phyloP scores from a whole-genome alignment of 1,140 invertebrate genomes.

The Mya arenaria region DNA sequence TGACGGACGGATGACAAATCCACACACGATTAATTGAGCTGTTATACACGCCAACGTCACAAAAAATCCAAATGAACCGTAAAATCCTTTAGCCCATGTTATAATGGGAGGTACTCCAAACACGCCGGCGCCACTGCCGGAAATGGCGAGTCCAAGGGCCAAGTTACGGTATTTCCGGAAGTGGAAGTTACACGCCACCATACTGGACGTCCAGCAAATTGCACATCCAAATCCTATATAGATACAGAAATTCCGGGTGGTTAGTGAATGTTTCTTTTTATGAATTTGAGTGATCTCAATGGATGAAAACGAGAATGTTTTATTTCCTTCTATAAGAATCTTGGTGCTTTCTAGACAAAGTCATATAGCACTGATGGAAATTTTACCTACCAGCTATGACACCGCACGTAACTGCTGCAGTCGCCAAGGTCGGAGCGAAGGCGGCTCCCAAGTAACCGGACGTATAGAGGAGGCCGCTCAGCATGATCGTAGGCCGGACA shows the following conservation, averaged over 20 bases:
- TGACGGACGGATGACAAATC: background rate
- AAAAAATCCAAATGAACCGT: conserved; percentile 25
- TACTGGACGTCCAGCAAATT: conserved; percentile 24
- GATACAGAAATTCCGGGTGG: too few relatives aligned
- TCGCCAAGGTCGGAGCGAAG: background rate
- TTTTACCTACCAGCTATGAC: conserved; percentile 26
- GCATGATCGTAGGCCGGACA: conserved; percentile 27
- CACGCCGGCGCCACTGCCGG: conserved; percentile 14
- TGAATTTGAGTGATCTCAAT: too few relatives aligned
- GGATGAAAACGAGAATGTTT: too few relatives aligned
- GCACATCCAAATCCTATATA: conserved; percentile 27
- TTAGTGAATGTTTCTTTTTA: too few relatives aligned
- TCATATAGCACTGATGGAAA: too few relatives aligned
- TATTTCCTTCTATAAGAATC: too few relatives aligned
- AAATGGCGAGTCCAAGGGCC: conserved; percentile 4
- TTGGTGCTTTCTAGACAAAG: too few relatives aligned
- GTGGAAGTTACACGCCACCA: conserved; percentile 26
- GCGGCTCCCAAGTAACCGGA: conserved; percentile 1
- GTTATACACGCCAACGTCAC: conserved; percentile 6
- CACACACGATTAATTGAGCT: conserved; percentile 22
- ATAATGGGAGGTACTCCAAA: conserved; percentile 11
- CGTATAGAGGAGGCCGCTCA: conserved; percentile 4
- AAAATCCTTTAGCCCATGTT: background rate
- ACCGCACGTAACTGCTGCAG: background rate
- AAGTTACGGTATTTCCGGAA: conserved; percentile 26